A percentile compares a stretch with the other conserved stretches of the same genome.
Evolutionary conservation across 1,140 invertebrate genomes (phyloP).

Genomic region (Lepidotrigona ventralis): DNA sequence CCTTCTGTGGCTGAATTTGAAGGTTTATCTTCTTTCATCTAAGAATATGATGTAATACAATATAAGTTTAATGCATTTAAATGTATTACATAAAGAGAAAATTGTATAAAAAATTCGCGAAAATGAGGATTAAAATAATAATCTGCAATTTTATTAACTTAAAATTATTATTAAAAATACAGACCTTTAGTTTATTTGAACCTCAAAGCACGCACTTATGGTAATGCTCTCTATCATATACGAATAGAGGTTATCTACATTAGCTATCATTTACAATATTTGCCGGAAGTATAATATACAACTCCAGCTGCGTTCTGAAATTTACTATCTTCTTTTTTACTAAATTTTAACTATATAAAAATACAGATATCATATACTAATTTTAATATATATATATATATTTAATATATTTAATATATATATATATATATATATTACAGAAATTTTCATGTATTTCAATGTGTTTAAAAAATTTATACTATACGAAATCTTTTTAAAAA

Average conservation of each 20-base stretch:
- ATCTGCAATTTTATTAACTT: not conserved
- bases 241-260: not conserved
- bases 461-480: not conserved
- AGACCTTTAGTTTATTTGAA: conserved; percentile 5
- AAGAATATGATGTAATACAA: conserved; percentile 40
- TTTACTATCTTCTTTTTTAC: not conserved
- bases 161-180: not conserved
- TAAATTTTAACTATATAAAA: not conserved
- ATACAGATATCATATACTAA: no score
- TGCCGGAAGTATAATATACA: not conserved
- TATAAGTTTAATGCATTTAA: not conserved
- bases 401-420: no score
- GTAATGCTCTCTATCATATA: not conserved
- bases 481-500: not conserved
- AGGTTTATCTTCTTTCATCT: conserved; percentile 64
- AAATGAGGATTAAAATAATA: conserved; percentile 1
- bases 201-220: not conserved
- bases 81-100: not conserved
- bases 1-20: conserved; percentile 18
- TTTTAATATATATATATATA: no score
- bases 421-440: no score
- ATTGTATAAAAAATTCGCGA: not conserved
- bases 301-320: not conserved
- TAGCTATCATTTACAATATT: not conserved
- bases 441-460: not conserved